Conservation (phyloP, 2,888 invertebrate genomes). For the Chironomus tentans region DNA sequence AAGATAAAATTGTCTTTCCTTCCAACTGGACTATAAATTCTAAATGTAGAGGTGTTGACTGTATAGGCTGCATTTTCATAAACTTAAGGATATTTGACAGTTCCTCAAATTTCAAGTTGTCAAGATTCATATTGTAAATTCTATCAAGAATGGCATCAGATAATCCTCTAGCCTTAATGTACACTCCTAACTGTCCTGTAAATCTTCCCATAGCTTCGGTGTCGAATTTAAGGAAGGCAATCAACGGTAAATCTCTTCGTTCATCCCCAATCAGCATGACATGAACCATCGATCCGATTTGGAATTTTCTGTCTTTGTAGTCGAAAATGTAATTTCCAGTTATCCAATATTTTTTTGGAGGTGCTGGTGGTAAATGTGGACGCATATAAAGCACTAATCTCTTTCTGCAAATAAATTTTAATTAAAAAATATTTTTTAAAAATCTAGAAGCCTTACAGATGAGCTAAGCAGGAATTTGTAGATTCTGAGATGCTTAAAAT, state of each 20-base stretch:
- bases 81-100: slow-evolving; percentile 44
- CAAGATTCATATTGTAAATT: slow-evolving; percentile 42
- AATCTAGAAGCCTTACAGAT: slow-evolving; percentile 51
- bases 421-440: neutral
- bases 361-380: slow-evolving; percentile 51
- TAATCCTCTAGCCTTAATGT: slow-evolving; percentile 46
- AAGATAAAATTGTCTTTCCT: slow-evolving; percentile 56
- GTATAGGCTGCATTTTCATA: slow-evolving; percentile 42
- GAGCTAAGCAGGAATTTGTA: slow-evolving; percentile 56
- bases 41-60: slow-evolving; percentile 50
- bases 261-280: slow-evolving; percentile 57
- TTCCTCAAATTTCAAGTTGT: slow-evolving; percentile 47
- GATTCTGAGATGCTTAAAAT: slow-evolving; percentile 57
- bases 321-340: slow-evolving; percentile 65
- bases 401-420: slow-evolving; percentile 44
- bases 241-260: slow-evolving; percentile 54
- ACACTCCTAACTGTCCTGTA: slow-evolving; percentile 36
- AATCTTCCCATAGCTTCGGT: slow-evolving; percentile 46
- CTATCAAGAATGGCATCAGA: slow-evolving; percentile 44
- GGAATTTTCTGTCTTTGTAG: slow-evolving; percentile 53
- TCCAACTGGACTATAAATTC: slow-evolving; percentile 58
- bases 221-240: slow-evolving; percentile 48
- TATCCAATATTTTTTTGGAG: slow-evolving; percentile 50
- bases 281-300: slow-evolving; percentile 51
- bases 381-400: slow-evolving; percentile 56